Conservation (phyloP, 2,113 vertebrate genomes). For the Mormoops blainvillei region DNA sequence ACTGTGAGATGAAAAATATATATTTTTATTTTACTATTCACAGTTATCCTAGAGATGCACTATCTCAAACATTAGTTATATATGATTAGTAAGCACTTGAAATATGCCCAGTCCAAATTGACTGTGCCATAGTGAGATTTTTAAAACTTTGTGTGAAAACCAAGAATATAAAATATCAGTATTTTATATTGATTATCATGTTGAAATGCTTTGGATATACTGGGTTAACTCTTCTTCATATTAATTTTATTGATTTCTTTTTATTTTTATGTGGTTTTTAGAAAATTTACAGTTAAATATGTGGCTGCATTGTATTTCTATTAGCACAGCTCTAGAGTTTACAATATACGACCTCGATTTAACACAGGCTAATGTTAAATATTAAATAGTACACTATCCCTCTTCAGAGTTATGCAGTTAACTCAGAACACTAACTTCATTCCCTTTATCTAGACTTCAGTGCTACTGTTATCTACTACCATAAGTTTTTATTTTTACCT, state of each 20-base stretch:
- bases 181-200: not conserved
- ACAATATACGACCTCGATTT: not conserved
- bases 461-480: not conserved
- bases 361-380: not conserved
- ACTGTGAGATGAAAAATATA: not conserved
- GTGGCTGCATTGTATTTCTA: not conserved
- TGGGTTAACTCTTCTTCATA: not conserved
- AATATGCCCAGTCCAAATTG: not conserved
- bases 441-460: not conserved
- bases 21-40: not conserved
- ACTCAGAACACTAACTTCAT: not conserved
- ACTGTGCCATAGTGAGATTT: not conserved
- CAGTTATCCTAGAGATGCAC: not conserved
- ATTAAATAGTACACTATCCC: not conserved
- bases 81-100: not conserved
- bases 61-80: not conserved
- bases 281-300: not conserved
- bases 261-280: not conserved
- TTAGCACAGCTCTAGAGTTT: not conserved
- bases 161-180: not conserved
- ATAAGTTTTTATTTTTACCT: not conserved
- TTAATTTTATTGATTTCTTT: not conserved
- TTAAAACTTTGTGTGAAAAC: not conserved
- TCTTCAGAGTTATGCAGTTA: not conserved
- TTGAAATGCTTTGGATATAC: not conserved